These are phyloP conservation scores for Sebastes flavidus DNA, from an alignment of 2,797 vertebrate species.

Conservation along the genomic window DNA sequence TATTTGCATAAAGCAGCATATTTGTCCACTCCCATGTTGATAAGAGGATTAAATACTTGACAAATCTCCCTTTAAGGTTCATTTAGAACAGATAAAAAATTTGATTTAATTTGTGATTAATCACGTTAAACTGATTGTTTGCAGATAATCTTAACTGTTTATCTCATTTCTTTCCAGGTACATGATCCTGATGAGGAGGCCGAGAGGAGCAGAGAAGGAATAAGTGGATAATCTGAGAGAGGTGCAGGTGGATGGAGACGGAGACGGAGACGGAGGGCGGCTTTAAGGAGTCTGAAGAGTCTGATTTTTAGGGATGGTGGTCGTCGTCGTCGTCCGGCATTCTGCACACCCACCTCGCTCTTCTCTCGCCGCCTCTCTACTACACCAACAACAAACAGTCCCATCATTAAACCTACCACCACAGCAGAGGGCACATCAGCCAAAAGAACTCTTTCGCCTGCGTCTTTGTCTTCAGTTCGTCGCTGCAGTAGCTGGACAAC, in stretches of 20 bases:
- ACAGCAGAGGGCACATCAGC: slow-evolving; percentile 21
- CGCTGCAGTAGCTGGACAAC: background rate
- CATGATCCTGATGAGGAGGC: background rate
- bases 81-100: too few relatives aligned
- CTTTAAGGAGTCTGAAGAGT: slow-evolving; percentile 30
- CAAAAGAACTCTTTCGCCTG: slow-evolving; percentile 25
- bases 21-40: too few relatives aligned
- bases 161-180: slow-evolving; percentile 9
- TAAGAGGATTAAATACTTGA: too few relatives aligned
- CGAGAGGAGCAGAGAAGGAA: slow-evolving; percentile 2
- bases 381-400: slow-evolving; percentile 5
- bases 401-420: slow-evolving; percentile 19
- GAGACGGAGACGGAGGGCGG: slow-evolving; percentile 1
- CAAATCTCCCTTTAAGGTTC: too few relatives aligned
- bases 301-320: background rate
- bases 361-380: slow-evolving; percentile 41
- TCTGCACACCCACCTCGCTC: slow-evolving; percentile 52
- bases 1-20: too few relatives aligned
- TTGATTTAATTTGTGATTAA: too few relatives aligned
- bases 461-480: slow-evolving; percentile 14
- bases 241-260: slow-evolving; percentile 34
- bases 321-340: background rate
- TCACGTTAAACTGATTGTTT: background rate
- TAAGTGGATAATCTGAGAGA: slow-evolving; percentile 6
- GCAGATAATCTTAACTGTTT: background rate